A percentile compares a stretch with the other conserved stretches of the same genome.
These are phyloP conservation scores for Cardiocondyla obscurior DNA, from an alignment of 1,140 invertebrate species.

Conservation along the genomic window DNA sequence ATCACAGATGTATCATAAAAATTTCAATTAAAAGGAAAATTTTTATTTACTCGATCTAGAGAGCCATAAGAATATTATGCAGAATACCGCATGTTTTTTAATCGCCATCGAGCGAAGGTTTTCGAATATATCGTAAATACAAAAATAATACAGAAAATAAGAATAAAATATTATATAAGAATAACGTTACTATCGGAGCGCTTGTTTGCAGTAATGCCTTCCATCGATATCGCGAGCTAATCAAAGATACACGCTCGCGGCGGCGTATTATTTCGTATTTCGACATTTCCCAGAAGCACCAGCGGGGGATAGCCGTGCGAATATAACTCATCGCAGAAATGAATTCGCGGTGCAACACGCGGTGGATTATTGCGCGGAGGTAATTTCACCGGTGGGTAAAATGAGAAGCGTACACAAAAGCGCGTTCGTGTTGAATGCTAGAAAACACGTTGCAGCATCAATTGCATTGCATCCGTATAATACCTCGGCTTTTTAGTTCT, in stretches of 20 bases:
- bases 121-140: background rate
- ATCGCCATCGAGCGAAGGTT: background rate
- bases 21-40: no score
- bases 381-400: constrained; percentile 42
- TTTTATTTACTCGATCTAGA: background rate
- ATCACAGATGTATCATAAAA: no score
- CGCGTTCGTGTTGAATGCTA: background rate
- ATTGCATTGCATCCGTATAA: constrained; percentile 4
- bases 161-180: background rate
- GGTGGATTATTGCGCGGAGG: constrained; percentile 20
- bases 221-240: background rate
- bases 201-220: background rate
- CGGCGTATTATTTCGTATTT: background rate
- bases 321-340: constrained; percentile 37
- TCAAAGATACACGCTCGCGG: background rate
- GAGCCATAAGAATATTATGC: background rate
- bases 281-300: constrained; percentile 16
- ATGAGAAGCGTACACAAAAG: constrained; percentile 30
- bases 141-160: constrained; percentile 1
- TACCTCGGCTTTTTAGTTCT: constrained; percentile 16
- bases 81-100: background rate
- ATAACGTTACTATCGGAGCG: background rate
- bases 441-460: constrained; percentile 14
- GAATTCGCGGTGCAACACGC: constrained; percentile 20
- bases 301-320: background rate